Evolutionary conservation across 2,797 vertebrate genomes (phyloP), one percentile per base, ranked within the genome.

Genomic region (Pseudochirops corinnae): DNA sequence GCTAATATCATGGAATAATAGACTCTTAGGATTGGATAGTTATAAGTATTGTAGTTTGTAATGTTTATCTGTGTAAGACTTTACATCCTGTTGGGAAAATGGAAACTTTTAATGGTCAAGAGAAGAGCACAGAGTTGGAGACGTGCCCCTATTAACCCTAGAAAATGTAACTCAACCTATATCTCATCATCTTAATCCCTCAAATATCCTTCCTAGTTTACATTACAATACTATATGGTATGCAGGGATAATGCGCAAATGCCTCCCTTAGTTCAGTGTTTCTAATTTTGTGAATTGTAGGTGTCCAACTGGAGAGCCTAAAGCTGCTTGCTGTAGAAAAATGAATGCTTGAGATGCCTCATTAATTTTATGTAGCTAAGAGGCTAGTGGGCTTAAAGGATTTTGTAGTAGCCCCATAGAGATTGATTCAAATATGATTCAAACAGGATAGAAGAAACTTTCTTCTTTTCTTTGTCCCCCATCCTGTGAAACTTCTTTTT

Each of bases 351-450:
- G 91, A 98, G 97, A 97, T 95, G 96, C 97, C 93, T 98, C 97
- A 96, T 98, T 98, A 97, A 98, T 98, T 98, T 98, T 98, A 98
- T 97, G 96, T 93, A 97, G 94, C 96, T 95, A 92, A 98, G 96
- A 97, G 92, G 96, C 96, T 97, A 95, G 95, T 96, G 95, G 87
- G 93, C 95, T 98, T 98, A 98, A 98, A 98, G 97, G 98, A 97
- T 98, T 98, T 97, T 94, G 90, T 95, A 90, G 96, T 92, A 94
- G 91, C 93, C 96, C 97, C 97, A 97, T 93, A 92, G 98, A 98
- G 97, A 98, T 93, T 90, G 94, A 96, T 92, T 92, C 93, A 94
- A 91, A 96, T 95, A 92, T 94, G 93, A 97, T 98, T 98, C 97
- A 96, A 94, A 94, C 92, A 93, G 50, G 31, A 62, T 91, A 21